Conservation (phyloP, 2,797 vertebrate species). For the Pampus argenteus region DNA sequence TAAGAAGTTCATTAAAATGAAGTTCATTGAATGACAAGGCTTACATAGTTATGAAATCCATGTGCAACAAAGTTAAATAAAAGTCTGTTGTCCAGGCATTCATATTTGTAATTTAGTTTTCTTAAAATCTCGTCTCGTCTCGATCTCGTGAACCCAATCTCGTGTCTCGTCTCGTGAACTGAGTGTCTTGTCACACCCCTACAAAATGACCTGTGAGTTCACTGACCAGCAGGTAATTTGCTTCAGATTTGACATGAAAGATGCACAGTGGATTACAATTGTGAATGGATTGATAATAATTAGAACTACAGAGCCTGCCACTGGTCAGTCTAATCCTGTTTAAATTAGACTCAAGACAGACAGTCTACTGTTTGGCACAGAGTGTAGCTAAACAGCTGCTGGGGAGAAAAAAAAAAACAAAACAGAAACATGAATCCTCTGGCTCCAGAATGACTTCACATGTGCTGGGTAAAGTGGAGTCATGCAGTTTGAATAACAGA, state of each 20-base stretch:
- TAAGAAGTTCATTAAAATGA: no score
- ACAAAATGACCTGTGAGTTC: constrained; percentile 13
- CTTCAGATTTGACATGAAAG: constrained; percentile 31
- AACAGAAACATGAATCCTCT: constrained; percentile 15
- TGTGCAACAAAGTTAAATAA: no score
- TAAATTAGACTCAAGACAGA: constrained; percentile 46
- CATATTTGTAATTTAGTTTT: no score
- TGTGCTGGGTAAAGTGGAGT: constrained; percentile 14
- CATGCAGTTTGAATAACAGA: constrained; percentile 17
- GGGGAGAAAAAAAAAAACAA: constrained; percentile 3
- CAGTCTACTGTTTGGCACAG: constrained; percentile 18
- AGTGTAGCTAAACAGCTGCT: constrained; percentile 41
- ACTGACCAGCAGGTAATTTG: constrained; percentile 34
- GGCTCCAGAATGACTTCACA: constrained; percentile 2
- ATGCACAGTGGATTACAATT: constrained; percentile 36
- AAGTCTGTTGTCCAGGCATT: no score
- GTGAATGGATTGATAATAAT: constrained; percentile 48
- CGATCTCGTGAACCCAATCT: no score
- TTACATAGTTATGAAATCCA: no score
- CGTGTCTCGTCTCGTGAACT: no score
- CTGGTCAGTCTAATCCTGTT: constrained; percentile 54
- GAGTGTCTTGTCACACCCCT: no score
- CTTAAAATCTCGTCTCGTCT: no score
- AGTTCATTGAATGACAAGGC: no score
- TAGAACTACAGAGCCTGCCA: constrained; percentile 35